A percentile compares a stretch with the other conserved stretches of the same genome.
phyloP scores from a whole-genome alignment of 2,113 vertebrate species.

The Notothenia rossii region DNA sequence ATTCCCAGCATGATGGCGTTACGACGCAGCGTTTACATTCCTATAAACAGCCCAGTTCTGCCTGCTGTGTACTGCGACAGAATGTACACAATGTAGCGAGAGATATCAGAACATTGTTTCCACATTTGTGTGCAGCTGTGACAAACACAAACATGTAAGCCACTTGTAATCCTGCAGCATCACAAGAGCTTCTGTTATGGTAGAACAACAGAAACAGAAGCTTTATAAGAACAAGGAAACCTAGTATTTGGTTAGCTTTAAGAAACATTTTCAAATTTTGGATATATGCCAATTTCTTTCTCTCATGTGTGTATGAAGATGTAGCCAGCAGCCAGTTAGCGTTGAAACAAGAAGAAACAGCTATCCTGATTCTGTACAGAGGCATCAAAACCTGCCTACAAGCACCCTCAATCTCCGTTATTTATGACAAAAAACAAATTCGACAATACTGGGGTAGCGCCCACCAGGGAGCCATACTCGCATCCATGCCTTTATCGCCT shows the following conservation, averaged over 20 bases:
- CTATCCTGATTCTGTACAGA: too few relatives aligned
- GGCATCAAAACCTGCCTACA: too few relatives aligned
- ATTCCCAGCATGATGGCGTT: constrained; percentile 15
- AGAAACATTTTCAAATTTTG: not conserved
- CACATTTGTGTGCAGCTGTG: not conserved
- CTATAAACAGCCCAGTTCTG: constrained; percentile 8
- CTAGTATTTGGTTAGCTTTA: not conserved
- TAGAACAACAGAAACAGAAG: not conserved
- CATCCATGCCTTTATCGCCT: too few relatives aligned
- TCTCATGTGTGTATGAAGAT: not conserved
- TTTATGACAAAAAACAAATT: too few relatives aligned
- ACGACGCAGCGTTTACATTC: constrained; percentile 25
- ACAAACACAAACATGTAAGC: constrained; percentile 3
- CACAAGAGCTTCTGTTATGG: not conserved
- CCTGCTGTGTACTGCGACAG: not conserved
- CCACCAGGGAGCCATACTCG: too few relatives aligned
- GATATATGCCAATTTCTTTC: not conserved
- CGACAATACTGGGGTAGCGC: too few relatives aligned
- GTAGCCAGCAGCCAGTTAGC: not conserved
- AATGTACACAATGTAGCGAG: not conserved
- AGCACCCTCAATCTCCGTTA: too few relatives aligned
- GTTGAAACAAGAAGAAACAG: too few relatives aligned
- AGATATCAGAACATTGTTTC: not conserved
- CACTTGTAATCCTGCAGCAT: not conserved
- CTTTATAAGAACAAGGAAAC: not conserved